Base-by-base conservation (phyloP, 2,113 vertebrate species). In the Neolamprologus fasciatus region DNA sequence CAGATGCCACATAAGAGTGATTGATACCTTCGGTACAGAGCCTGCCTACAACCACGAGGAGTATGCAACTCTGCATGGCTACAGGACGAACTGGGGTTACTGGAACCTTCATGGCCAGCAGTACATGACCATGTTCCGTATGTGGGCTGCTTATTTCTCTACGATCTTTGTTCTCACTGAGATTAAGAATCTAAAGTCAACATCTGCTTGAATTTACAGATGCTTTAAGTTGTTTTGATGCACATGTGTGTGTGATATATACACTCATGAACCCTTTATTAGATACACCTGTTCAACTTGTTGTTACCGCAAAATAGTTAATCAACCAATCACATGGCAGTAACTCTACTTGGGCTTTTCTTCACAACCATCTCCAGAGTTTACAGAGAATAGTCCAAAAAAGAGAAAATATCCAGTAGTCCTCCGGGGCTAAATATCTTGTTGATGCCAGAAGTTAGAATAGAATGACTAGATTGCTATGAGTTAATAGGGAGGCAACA, bases 91-190 rank as follows among this genome's bases (percentile, higher is more conserved):
- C 97, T 99, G 99, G 99, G 99, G 99, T 86, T 99, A 99, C 96
- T 99, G 99, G 99, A 99, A 98, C 95, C 97, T 99, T 28, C 97
- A 97, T 87, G 96, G 97, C 89, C 95, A 96, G 84, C 99, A 99
- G 97, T 99, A 98, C 96, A 99, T 99, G 98, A 99, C 99, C 90
- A 99, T 99, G 99, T 99, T 99, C 95, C 98, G 99, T 99, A 94
- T 94, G 98, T 97, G 89, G 4, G 28, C 12, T 33, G 58, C 50
- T 82, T 21, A 5, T 83, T n/a, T 21, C 13, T 19, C 35, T 19
- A 26, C 3, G 9, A 47, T 79, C 47, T 78, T 68, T 51, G 14
- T 31, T 51, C 14, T 57, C 2, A 16, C 33, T 37, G n/a, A 50
- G 40, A 11, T 5, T 21, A 3, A 80, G 7, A 68, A 11, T 10